A percentile compares a stretch with the other conserved stretches of the same genome.
Evolutionary conservation across 2,797 vertebrate genomes (phyloP).

Genomic region (Falco berigora): DNA sequence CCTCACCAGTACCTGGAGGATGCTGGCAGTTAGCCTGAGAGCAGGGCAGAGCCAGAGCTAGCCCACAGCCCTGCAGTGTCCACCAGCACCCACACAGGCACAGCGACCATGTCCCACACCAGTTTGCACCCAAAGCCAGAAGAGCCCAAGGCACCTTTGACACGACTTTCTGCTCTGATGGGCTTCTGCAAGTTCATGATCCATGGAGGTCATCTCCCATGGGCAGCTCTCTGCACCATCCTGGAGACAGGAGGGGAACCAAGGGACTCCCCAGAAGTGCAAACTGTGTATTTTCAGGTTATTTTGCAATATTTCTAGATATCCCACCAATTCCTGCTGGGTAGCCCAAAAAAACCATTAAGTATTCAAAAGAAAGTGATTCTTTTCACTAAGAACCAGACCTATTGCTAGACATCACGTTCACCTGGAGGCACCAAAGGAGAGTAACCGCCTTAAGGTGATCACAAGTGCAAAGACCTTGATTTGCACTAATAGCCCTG

Average conservation of each 20-base stretch:
- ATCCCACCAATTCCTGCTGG: background rate
- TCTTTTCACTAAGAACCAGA: background rate
- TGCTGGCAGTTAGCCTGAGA: background rate
- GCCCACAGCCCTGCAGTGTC: background rate
- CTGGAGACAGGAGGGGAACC: background rate
- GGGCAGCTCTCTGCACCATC: background rate
- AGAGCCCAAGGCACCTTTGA: background rate
- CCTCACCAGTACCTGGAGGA: background rate
- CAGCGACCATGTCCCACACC: fast-evolving
- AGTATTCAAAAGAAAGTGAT: background rate
- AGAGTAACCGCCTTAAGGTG: background rate
- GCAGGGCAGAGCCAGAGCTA: background rate
- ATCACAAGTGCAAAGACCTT: background rate
- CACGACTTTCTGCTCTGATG: background rate
- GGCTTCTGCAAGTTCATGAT: background rate
- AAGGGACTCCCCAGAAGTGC: background rate
- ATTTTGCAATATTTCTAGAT: background rate
- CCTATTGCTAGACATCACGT: fast-evolving
- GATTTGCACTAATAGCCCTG: background rate
- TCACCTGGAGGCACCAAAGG: background rate
- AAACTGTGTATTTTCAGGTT: background rate
- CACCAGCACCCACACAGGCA: background rate
- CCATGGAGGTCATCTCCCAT: background rate
- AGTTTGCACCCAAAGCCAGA: background rate
- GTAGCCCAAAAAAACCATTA: background rate